These are phyloP conservation scores for Camarhynchus parvulus DNA, from an alignment of 2,113 vertebrate genomes.

Conservation along the genomic window DNA sequence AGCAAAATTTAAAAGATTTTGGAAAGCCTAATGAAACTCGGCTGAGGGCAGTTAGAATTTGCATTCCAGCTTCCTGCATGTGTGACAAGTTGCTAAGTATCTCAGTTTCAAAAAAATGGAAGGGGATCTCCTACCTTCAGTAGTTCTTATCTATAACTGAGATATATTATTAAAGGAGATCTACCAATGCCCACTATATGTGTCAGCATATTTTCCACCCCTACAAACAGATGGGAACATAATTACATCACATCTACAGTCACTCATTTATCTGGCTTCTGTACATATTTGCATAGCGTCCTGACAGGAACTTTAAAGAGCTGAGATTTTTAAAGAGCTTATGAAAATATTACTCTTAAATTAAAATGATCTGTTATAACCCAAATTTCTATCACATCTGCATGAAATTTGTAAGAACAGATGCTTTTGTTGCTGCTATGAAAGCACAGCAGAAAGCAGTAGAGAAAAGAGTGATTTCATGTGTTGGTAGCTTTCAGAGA, in stretches of 20 bases:
- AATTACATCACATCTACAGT: neutral
- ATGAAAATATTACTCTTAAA: neutral
- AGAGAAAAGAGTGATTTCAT: neutral
- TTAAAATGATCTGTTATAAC: neutral
- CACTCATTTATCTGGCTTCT: neutral
- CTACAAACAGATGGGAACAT: neutral
- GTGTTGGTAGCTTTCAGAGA: neutral
- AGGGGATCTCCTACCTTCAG: neutral
- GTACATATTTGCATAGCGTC: neutral
- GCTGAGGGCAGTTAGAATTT: conserved; percentile 36
- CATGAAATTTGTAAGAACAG: neutral
- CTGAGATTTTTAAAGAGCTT: neutral
- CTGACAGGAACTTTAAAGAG: neutral
- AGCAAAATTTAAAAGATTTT: conserved; percentile 36
- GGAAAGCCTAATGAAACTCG: conserved; percentile 35
- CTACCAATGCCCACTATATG: neutral
- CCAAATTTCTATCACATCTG: neutral
- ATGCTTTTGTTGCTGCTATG: neutral
- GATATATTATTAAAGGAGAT: neutral
- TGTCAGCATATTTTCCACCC: neutral
- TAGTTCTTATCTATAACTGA: neutral
- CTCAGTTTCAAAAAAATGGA: neutral
- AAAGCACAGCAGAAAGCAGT: neutral
- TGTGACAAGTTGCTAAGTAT: neutral
- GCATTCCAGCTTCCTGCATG: neutral